These are phyloP conservation scores for Brassicogethes aeneus DNA, from an alignment of 2,888 invertebrate genomes.

Conservation along the genomic window DNA sequence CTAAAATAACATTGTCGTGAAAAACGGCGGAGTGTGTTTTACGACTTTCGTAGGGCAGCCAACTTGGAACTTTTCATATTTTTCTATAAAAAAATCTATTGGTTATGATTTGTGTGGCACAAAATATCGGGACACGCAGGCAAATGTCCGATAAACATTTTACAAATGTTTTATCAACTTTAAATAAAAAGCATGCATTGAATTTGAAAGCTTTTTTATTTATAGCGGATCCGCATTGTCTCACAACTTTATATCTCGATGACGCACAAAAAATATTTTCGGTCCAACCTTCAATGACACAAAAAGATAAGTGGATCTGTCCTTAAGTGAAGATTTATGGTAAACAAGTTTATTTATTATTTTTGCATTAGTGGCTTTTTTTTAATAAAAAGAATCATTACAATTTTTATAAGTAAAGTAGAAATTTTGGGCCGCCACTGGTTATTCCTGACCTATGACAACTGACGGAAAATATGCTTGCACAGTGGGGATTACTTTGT, in stretches of 20 bases:
- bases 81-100: slow-evolving; percentile 22
- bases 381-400: too few species aligned
- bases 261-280: not conserved
- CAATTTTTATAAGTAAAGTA: too few species aligned
- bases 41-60: slow-evolving; percentile 21
- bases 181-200: slow-evolving; percentile 1
- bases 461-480: too few species aligned
- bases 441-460: too few species aligned
- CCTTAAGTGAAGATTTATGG: too few species aligned
- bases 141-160: slow-evolving; percentile 6
- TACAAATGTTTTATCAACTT: slow-evolving; percentile 1
- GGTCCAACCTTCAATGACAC: too few species aligned
- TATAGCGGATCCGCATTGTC: slow-evolving; percentile 1
- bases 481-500: too few species aligned
- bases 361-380: too few species aligned
- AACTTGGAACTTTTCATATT: slow-evolving; percentile 28
- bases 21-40: slow-evolving; percentile 24
- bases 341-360: too few species aligned
- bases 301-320: too few species aligned
- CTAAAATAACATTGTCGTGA: slow-evolving; percentile 23
- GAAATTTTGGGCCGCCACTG: too few species aligned
- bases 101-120: slow-evolving; percentile 19
- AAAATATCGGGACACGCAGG: slow-evolving; percentile 15
- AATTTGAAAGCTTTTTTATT: slow-evolving; percentile 1
- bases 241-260: not conserved